These are phyloP conservation scores for Odobenus rosmarus DNA, from an alignment of 2,113 vertebrate species.

Conservation along the genomic window DNA sequence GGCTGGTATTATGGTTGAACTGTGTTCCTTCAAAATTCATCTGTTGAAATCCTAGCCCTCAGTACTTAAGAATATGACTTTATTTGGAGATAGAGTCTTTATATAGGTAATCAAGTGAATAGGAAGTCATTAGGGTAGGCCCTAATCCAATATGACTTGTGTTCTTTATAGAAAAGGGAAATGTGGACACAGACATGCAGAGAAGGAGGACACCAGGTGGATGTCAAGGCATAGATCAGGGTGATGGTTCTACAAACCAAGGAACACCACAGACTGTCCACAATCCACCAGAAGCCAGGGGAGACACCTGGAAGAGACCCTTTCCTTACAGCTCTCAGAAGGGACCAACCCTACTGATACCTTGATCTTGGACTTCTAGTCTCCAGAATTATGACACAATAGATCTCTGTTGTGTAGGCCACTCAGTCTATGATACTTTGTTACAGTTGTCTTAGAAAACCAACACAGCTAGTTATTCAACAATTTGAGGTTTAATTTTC, in stretches of 20 bases:
- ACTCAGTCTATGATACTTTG: neutral
- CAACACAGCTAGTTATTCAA: neutral
- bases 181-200: neutral
- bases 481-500: neutral
- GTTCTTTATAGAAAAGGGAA: neutral
- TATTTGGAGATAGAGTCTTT: neutral
- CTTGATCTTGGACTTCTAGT: neutral
- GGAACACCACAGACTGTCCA: neutral
- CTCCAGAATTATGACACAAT: neutral
- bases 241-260: neutral
- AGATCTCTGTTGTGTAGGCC: neutral
- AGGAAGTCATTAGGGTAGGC: neutral
- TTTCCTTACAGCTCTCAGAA: neutral
- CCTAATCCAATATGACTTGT: neutral
- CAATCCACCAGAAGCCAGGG: neutral
- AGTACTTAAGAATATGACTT: neutral
- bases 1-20: neutral
- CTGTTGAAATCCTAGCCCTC: neutral
- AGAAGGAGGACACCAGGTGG: neutral
- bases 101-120: neutral
- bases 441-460: neutral
- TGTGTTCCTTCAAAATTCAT: neutral
- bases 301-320: neutral
- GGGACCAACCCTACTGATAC: neutral
- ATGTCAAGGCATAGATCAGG: neutral